Conservation (phyloP, 2,797 vertebrate species). For the Malurus leucopterus region DNA sequence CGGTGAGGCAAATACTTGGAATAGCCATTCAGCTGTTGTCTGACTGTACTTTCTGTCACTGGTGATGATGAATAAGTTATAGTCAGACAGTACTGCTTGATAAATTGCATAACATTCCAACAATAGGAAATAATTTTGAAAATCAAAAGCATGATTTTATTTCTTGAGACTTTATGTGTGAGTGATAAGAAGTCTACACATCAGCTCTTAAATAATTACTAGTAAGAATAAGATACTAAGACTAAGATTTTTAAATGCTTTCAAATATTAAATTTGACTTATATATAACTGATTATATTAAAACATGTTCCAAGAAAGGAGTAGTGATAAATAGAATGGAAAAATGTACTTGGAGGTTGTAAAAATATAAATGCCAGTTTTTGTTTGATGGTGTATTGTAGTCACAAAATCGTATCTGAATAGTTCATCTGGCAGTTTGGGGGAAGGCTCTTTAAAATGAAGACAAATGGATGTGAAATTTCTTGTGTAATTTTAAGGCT, state of each 20-base stretch:
- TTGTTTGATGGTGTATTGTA: accelerated
- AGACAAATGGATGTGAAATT: neutral
- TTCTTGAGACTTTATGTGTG: neutral
- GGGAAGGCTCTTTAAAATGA: neutral
- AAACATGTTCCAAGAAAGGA: neutral
- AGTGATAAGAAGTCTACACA: neutral
- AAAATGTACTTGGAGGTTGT: neutral
- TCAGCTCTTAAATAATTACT: neutral
- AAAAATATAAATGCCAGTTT: neutral
- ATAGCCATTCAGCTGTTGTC: neutral
- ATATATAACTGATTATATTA: neutral
- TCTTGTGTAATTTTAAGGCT: neutral
- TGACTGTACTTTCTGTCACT: neutral
- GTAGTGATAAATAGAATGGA: neutral
- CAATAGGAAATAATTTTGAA: neutral
- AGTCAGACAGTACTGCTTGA: neutral
- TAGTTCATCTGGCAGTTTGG: neutral
- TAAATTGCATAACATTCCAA: neutral
- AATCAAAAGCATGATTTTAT: neutral
- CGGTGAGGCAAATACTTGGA: neutral
- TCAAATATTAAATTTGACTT: neutral
- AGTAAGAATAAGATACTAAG: neutral
- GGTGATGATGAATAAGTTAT: neutral
- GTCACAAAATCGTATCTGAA: neutral
- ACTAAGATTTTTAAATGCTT: neutral